These are phyloP conservation scores for Ciona savignyi DNA, from an alignment of 23 tunicate genomes.

Conservation along the genomic window DNA sequence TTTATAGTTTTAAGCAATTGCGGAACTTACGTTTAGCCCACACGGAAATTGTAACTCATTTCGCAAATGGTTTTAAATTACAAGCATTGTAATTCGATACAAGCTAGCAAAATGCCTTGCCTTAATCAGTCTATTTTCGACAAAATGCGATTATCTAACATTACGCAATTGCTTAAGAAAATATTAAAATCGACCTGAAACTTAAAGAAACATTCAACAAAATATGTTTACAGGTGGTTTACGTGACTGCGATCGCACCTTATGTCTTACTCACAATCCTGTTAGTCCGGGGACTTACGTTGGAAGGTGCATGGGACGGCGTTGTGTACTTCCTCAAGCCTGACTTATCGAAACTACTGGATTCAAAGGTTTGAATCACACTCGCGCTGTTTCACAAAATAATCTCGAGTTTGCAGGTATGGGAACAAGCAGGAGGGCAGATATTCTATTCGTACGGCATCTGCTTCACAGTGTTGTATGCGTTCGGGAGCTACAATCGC, in stretches of 20 bases:
- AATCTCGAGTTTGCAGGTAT: conserved; percentile 16
- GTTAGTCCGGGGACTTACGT: conserved; percentile 47
- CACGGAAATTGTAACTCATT: no score
- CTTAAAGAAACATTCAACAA: background rate
- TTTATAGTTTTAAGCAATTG: no score
- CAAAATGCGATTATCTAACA: background rate
- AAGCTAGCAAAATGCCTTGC: background rate
- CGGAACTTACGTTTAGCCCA: no score
- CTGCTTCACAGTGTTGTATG: conserved; percentile 55
- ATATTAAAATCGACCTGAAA: background rate
- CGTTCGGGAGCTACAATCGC: conserved; percentile 78
- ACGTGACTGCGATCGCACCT: conserved; percentile 40
- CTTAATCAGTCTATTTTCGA: background rate
- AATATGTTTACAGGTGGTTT: conserved; percentile 44
- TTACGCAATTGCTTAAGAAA: background rate
- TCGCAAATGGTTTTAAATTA: no score
- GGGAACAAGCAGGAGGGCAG: conserved; percentile 93
- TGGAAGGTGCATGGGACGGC: conserved; percentile 53
- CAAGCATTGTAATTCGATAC: background rate
- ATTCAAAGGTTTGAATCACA: no score
- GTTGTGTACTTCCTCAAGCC: conserved; percentile 40
- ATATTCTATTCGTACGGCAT: conserved; percentile 73
- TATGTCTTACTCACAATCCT: conserved; percentile 32
- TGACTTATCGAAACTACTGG: conserved; percentile 21
- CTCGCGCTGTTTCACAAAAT: background rate